Base-by-base conservation (phyloP, 2,888 invertebrate genomes). In the Drosophila flavopinicola region DNA sequence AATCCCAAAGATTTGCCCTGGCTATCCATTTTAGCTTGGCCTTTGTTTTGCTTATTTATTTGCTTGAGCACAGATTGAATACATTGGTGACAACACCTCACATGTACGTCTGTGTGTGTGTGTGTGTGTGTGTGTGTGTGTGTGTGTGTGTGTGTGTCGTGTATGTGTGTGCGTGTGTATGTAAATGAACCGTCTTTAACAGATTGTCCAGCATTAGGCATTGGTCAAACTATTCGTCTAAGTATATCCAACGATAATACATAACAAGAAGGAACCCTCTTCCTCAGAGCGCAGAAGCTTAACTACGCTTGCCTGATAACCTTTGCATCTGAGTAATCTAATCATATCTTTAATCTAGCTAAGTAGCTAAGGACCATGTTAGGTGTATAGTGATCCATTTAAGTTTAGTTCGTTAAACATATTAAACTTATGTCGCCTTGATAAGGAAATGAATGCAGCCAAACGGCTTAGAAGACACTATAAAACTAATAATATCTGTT, bases 31-130 rank as follows among this genome's bases (percentile, higher is more conserved):
- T 39, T 39, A 27, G 27, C 52, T 29, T 32, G 59, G 20, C 32
- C 17, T 23, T 53, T 60, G 54, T 33, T 35, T 45, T 58, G 59
- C 66, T 57, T 60, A 42, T 73, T 61, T 76, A 61, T 58, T 60
- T 66, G 72, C 33, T 41, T 45, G 69, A 35, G 48, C 20, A 52
- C 69, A 68, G 75, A 70, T 74, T 70, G 69, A 39, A 68, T 74
- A 52, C n/a, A n/a, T n/a, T 68, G 74, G 56, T 45, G 69, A 74
- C 69, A 74, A 60, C 61, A 54, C 68, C 49, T 37, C 53, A 38
- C n/a, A 32, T 17, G 1, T 4, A 38, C 37, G 13, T 13, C 7
- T 2, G 6, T 3, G 3, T 11, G 15, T 1, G 7, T 15, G 13
- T 15, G n/a, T 15, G 15, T 1, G 13, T 15, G 10, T 6, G 2